Percentiles rank a stretch among this genome's conserved stretches.
Conservation (phyloP, 2,888 invertebrate species). For the Apodemia mormo region DNA sequence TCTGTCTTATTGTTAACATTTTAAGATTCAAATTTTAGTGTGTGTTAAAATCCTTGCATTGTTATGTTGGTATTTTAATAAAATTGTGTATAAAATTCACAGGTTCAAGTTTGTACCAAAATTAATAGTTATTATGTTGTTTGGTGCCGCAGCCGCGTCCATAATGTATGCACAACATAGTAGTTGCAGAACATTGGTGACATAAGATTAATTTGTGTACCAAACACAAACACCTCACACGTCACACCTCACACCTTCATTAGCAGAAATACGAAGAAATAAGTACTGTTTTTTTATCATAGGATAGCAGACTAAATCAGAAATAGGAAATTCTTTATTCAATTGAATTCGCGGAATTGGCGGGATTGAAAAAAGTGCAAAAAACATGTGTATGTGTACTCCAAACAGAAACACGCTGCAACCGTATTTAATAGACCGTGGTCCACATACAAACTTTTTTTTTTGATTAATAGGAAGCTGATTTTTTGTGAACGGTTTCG, state of each 20-base stretch:
- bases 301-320: too few species aligned
- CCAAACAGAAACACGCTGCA: too few species aligned
- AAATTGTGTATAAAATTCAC: constrained; percentile 15
- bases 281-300: neutral
- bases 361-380: too few species aligned
- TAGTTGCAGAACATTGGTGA: neutral
- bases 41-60: neutral
- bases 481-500: too few species aligned
- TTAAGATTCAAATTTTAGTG: neutral
- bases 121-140: constrained; percentile 16
- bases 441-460: too few species aligned
- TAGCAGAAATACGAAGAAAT: neutral
- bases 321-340: too few species aligned
- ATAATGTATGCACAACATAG: constrained; percentile 9
- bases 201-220: constrained; percentile 12
- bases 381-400: too few species aligned
- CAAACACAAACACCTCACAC: neutral
- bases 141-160: neutral
- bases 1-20: neutral
- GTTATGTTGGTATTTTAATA: neutral
- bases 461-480: too few species aligned
- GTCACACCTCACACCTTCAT: neutral
- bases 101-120: neutral
- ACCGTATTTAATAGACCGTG: too few species aligned
- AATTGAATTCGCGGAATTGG: too few species aligned